Evolutionary conservation across 1,140 invertebrate species (phyloP).

Genomic region (Paralvinella palmiformis): DNA sequence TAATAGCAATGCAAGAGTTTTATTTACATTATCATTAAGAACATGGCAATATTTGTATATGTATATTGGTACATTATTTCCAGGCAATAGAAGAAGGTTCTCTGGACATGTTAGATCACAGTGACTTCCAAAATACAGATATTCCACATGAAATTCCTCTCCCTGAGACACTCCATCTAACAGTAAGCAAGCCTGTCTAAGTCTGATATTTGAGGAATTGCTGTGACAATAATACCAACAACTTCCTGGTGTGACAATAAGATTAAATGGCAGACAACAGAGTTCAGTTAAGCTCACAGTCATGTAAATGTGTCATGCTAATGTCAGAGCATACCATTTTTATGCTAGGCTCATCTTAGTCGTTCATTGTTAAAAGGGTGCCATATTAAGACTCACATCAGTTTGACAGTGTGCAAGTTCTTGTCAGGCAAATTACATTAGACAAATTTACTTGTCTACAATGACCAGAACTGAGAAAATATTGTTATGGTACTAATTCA

Average conservation of each 20-base stretch:
- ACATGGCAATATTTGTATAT: no score
- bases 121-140: conserved; percentile 81
- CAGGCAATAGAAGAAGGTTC: conserved; percentile 80
- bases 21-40: no score
- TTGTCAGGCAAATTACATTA: no score
- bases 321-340: not conserved
- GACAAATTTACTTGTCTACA: no score
- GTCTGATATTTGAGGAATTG: not conserved
- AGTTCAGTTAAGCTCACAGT: not conserved
- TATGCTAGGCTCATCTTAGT: not conserved
- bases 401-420: no score
- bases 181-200: conserved; percentile 37
- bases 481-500: no score
- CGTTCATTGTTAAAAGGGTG: no score
- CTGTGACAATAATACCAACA: not conserved
- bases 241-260: not conserved
- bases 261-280: not conserved
- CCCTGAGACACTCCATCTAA: conserved; percentile 58
- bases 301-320: not conserved
- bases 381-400: no score
- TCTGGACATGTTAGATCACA: conserved; percentile 73
- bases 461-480: no score
- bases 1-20: no score
- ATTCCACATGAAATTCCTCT: conserved; percentile 80
- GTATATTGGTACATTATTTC: no score